A percentile compares a stretch with the other conserved stretches of the same genome.
These are phyloP conservation scores for Brachionus calyciflorus DNA, from an alignment of 1,140 invertebrate species.

Conservation along the genomic window DNA sequence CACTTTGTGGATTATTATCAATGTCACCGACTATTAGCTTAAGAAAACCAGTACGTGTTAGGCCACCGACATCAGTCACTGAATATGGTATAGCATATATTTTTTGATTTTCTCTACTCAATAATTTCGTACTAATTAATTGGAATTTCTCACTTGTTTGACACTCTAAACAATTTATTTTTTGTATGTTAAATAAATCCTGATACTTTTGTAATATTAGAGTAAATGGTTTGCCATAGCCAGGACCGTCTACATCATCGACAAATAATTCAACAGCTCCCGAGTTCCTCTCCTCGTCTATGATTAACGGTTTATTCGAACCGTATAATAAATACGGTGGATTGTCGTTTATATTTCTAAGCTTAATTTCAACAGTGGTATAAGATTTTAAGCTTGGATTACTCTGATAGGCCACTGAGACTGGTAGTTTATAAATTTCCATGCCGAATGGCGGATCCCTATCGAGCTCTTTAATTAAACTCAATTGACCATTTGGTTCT, in stretches of 20 bases:
- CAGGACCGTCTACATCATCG: background rate
- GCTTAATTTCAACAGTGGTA: background rate
- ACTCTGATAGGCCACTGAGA: background rate
- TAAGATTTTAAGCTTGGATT: background rate
- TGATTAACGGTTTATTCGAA: background rate
- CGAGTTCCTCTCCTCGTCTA: slow-evolving; percentile 8
- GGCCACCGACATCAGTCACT: background rate
- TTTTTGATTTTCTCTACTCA: background rate
- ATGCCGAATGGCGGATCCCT: background rate
- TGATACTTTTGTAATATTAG: background rate
- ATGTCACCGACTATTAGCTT: slow-evolving; percentile 26
- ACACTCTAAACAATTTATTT: background rate
- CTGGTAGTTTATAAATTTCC: background rate
- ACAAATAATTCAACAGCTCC: background rate
- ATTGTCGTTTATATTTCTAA: slow-evolving; percentile 31
- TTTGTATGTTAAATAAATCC: background rate
- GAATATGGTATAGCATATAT: background rate
- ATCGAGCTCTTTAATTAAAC: background rate
- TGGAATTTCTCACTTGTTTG: background rate
- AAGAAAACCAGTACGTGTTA: background rate
- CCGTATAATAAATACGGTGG: slow-evolving; percentile 2
- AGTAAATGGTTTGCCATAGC: background rate
- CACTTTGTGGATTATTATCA: slow-evolving; percentile 2
- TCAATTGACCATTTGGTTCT: slow-evolving; percentile 3
- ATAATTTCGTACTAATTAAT: background rate